phyloP scores from a whole-genome alignment of 2,113 vertebrate genomes.

The Paralichthys olivaceus region DNA sequence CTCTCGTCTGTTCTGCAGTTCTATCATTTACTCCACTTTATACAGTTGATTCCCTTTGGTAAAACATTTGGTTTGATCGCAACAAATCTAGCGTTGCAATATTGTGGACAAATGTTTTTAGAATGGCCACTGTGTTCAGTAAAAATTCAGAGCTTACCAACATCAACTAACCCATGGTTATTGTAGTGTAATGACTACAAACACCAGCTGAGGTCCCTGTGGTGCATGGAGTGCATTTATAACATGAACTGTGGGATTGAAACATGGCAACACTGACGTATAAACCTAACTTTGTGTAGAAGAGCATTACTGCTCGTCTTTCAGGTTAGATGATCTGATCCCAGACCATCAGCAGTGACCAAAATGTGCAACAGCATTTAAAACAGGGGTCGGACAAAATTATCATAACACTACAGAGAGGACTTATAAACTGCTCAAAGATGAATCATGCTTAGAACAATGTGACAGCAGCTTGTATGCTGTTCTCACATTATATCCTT shows the following conservation, averaged over 20 bases:
- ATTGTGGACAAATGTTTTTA: background rate
- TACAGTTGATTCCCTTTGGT: slow-evolving; percentile 15
- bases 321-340: background rate
- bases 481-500: background rate
- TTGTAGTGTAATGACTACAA: slow-evolving; percentile 12
- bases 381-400: background rate
- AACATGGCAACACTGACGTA: background rate
- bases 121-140: background rate
- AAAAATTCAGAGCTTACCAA: background rate
- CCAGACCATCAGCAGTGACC: background rate
- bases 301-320: background rate
- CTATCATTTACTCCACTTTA: background rate
- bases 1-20: slow-evolving; percentile 4
- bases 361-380: background rate
- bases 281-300: background rate
- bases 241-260: background rate
- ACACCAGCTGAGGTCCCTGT: slow-evolving; percentile 33
- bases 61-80: background rate
- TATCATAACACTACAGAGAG: background rate
- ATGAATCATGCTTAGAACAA: background rate
- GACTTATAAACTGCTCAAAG: too few species aligned
- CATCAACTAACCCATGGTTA: background rate
- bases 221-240: background rate
- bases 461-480: background rate
- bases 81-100: slow-evolving; percentile 1